phyloP scores from a whole-genome alignment of 2,113 vertebrate species.

The Hemiprocne comata region DNA sequence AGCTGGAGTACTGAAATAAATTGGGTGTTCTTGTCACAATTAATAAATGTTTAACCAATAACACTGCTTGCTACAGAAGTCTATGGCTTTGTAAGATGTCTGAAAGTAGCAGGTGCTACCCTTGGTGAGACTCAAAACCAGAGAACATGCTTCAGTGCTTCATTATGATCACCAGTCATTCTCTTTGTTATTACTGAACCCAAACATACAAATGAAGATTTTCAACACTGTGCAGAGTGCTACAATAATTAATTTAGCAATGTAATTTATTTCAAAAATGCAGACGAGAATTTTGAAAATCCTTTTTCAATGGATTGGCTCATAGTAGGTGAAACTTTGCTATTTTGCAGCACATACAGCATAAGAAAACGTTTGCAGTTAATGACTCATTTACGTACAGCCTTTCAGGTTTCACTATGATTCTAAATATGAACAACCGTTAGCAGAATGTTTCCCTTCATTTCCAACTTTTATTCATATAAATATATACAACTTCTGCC shows the following conservation, averaged over 20 bases:
- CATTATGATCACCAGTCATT: background rate
- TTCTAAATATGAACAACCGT: background rate
- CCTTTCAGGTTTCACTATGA: background rate
- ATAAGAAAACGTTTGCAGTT: background rate
- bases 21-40: conserved; percentile 83
- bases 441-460: background rate
- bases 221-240: background rate
- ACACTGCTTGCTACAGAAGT: conserved; percentile 56
- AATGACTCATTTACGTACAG: background rate
- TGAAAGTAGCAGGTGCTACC: conserved; percentile 41
- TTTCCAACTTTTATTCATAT: background rate
- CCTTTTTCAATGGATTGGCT: background rate
- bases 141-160: background rate
- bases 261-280: background rate
- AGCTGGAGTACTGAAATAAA: conserved; percentile 80
- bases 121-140: conserved; percentile 6
- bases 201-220: background rate
- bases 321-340: background rate
- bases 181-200: background rate
- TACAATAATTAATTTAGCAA: background rate
- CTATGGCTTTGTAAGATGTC: conserved; percentile 34
- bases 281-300: background rate
- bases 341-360: background rate
- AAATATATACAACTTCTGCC: background rate
- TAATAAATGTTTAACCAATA: conserved; percentile 81